Conservation (phyloP, 1,140 invertebrate genomes). For the Saccostrea echinata region DNA sequence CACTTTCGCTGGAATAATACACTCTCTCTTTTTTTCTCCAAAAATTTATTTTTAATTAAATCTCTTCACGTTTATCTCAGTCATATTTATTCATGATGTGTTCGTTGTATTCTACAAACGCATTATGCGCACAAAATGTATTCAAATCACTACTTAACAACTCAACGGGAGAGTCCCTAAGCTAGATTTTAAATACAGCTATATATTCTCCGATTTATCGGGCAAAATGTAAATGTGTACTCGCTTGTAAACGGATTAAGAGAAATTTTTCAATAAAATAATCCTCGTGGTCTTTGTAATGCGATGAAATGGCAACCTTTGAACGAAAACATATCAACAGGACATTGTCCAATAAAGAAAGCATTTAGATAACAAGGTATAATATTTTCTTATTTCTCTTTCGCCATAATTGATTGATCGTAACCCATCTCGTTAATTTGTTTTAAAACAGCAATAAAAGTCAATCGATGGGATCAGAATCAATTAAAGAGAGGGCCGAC, state of each 20-base stretch:
- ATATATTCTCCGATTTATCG: background rate
- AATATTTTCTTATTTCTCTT: background rate
- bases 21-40: background rate
- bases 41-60: background rate
- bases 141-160: constrained; percentile 31
- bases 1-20: background rate
- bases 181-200: constrained; percentile 21
- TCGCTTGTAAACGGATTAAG: constrained; percentile 31
- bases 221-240: constrained; percentile 28
- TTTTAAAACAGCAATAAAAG: constrained; percentile 30
- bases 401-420: constrained; percentile 23
- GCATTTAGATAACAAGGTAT: constrained; percentile 20
- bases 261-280: constrained; percentile 32
- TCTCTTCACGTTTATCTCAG: background rate
- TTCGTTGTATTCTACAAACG: background rate
- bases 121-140: constrained; percentile 17
- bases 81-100: background rate
- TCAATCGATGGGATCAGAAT: constrained; percentile 23
- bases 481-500: background rate
- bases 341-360: constrained; percentile 20
- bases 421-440: constrained; percentile 7
- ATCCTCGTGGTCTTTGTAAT: constrained; percentile 1
- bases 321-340: background rate
- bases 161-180: constrained; percentile 25
- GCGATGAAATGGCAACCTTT: constrained; percentile 24